Evolutionary conservation across 2,113 vertebrate species (phyloP).

Genomic region (Saguinus midas): DNA sequence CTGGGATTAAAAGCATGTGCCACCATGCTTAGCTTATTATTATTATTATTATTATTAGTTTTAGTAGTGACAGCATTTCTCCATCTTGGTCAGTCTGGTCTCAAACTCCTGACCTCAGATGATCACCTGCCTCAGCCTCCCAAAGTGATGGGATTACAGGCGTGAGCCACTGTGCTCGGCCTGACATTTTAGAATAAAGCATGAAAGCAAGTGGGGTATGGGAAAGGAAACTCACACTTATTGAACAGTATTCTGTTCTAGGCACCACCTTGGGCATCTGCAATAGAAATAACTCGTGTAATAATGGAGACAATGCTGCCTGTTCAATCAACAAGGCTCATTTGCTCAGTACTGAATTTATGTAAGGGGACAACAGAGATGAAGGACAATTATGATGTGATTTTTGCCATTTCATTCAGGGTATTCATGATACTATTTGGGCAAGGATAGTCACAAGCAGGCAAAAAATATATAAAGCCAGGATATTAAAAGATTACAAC

Average conservation of each 20-base stretch:
- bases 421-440: background rate
- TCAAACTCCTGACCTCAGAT: too few species aligned
- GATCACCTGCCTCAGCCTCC: too few species aligned
- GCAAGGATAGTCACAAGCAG: background rate
- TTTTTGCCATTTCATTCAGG: background rate
- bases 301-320: background rate
- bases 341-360: background rate
- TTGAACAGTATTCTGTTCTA: background rate
- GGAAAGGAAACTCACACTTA: background rate
- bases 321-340: background rate
- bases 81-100: too few species aligned
- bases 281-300: background rate
- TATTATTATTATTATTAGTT: too few species aligned
- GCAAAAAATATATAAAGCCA: background rate
- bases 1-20: too few species aligned
- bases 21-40: too few species aligned
- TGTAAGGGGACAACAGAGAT: background rate
- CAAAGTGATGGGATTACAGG: too few species aligned
- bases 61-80: too few species aligned
- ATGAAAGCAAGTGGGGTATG: background rate
- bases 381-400: background rate
- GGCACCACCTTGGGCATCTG: too few species aligned
- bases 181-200: background rate
- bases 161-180: too few species aligned
- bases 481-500: background rate